Evolutionary conservation across 2,888 invertebrate species (phyloP).

Genomic region (Notocelia uddmanniana): DNA sequence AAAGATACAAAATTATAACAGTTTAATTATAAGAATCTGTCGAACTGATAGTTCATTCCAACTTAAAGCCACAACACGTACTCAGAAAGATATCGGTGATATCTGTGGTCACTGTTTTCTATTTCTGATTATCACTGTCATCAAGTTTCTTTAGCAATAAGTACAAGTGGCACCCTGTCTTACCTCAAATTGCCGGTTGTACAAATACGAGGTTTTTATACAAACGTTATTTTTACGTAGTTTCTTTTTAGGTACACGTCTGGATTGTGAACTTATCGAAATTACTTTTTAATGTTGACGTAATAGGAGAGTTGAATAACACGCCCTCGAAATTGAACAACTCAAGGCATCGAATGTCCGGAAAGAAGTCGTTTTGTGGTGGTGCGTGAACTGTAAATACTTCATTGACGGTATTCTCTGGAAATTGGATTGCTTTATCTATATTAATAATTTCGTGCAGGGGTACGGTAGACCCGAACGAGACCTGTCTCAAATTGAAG

Average conservation of each 20-base stretch:
- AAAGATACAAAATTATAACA: too few relatives aligned
- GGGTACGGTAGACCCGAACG: too few relatives aligned
- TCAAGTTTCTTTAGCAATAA: constrained; percentile 9
- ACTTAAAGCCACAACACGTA: constrained; percentile 24
- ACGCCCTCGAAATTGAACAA: constrained; percentile 1
- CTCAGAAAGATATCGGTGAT: not conserved
- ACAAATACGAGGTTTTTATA: constrained; percentile 1
- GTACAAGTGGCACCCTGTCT: not conserved
- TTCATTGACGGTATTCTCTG: constrained; percentile 6
- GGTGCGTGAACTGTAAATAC: constrained; percentile 2
- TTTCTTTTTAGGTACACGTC: not conserved
- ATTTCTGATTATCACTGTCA: constrained; percentile 1
- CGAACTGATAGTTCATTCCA: not conserved
- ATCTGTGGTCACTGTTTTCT: not conserved
- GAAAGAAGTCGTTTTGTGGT: constrained; percentile 14
- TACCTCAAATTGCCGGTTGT: not conserved
- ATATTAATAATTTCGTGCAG: too few relatives aligned
- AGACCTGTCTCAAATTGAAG: too few relatives aligned
- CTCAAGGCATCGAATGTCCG: not conserved
- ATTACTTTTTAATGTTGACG: not conserved
- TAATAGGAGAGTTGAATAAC: not conserved
- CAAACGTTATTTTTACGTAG: not conserved
- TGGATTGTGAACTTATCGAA: not conserved
- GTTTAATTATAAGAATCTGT: too few relatives aligned
- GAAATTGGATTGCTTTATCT: constrained; percentile 36